phyloP scores from a whole-genome alignment of 2,113 vertebrate genomes.

The Canis aureus region DNA sequence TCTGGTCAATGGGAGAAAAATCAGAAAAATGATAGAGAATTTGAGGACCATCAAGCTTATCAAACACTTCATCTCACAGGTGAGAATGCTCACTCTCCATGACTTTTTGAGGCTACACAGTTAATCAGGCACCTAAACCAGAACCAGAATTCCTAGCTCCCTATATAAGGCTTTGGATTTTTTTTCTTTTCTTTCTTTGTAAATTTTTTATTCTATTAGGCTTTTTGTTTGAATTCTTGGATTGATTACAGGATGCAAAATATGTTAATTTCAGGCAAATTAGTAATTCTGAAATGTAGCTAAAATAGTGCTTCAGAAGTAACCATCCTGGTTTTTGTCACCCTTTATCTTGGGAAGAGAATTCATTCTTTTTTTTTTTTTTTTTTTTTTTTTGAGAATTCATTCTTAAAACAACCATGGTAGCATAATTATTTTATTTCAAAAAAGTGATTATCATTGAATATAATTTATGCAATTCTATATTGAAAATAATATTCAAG shows the following conservation, averaged over 20 bases:
- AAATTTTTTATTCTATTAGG: background rate
- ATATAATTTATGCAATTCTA: background rate
- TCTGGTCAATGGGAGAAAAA: background rate
- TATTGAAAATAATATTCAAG: background rate
- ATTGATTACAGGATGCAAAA: background rate
- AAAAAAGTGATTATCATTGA: background rate
- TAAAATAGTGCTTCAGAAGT: background rate
- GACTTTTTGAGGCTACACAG: no score
- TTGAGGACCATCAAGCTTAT: background rate
- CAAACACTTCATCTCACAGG: background rate
- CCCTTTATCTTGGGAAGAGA: background rate
- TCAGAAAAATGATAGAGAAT: background rate
- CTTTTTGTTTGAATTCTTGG: slow-evolving; percentile 15
- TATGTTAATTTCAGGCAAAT: background rate
- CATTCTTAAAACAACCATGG: background rate
- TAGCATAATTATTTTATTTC: background rate
- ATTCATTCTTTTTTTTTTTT: background rate
- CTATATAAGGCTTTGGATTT: background rate
- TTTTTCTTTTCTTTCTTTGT: background rate
- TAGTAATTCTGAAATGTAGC: background rate
- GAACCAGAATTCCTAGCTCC: background rate
- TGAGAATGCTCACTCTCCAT: fast-evolving
- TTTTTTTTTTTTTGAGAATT: background rate
- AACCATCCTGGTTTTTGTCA: background rate
- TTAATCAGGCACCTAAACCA: background rate